A percentile compares a stretch with the other conserved stretches of the same genome.
Evolutionary conservation across 2,888 invertebrate species (phyloP).

Genomic region (Chalcosyrphus nemorum): DNA sequence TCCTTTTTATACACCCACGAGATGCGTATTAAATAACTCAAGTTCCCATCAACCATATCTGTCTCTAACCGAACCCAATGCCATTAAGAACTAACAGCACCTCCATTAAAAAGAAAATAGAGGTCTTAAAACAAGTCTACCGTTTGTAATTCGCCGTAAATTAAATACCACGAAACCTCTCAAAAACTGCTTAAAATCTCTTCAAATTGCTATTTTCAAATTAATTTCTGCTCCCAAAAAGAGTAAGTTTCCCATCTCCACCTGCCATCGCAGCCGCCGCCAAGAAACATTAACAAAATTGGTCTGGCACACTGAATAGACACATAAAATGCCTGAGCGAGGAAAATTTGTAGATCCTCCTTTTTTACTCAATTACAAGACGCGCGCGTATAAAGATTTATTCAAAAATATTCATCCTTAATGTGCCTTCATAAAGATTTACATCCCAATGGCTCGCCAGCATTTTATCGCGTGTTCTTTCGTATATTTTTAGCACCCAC

Average conservation of each 20-base stretch:
- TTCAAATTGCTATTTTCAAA: conserved; percentile 2
- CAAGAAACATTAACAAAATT: conserved; percentile 17
- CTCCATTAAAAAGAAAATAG: not conserved
- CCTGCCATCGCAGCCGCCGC: too few species aligned
- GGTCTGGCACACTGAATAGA: conserved; percentile 9
- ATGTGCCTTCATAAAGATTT: conserved; percentile 51
- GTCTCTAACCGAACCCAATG: not conserved
- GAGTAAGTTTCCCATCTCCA: not conserved
- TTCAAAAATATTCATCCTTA: conserved; percentile 55
- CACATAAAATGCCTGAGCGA: conserved; percentile 12
- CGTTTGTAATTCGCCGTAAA: conserved; percentile 34
- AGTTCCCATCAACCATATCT: too few species aligned
- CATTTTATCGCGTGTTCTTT: conserved; percentile 46
- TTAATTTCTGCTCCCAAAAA: not conserved
- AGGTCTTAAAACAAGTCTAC: conserved; percentile 31
- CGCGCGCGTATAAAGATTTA: conserved; percentile 48
- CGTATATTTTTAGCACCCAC: conserved; percentile 38
- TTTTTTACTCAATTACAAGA: conserved; percentile 47
- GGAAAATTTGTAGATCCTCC: conserved; percentile 6
- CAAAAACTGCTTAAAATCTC: not conserved
- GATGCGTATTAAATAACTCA: too few species aligned
- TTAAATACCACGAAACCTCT: conserved; percentile 36
- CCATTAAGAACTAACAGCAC: not conserved
- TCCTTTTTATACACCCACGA: too few species aligned
- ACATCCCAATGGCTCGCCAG: conserved; percentile 28